Conservation (phyloP, 2,888 invertebrate genomes). For the Selenia dentaria region DNA sequence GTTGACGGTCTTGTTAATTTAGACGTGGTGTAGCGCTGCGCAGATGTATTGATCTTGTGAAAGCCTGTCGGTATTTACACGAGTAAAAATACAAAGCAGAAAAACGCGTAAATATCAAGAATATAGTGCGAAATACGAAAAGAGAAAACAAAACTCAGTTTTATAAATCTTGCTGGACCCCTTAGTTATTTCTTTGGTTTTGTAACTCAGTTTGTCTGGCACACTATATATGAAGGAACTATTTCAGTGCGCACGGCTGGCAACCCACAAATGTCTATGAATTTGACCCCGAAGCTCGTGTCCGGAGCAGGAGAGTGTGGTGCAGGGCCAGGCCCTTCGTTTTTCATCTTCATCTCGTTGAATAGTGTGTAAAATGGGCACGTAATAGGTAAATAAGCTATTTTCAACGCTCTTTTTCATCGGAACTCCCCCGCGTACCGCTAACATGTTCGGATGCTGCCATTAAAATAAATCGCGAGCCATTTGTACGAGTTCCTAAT, state of each 20-base stretch:
- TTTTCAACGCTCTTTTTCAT: slow-evolving; percentile 37
- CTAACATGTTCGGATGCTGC: slow-evolving; percentile 37
- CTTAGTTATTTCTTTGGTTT: slow-evolving; percentile 6
- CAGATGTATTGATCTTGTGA: slow-evolving; percentile 76
- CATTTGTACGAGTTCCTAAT: slow-evolving; percentile 60
- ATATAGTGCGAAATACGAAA: slow-evolving; percentile 1
- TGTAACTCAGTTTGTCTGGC: slow-evolving; percentile 12
- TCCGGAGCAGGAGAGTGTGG: slow-evolving; percentile 79
- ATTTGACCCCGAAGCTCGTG: slow-evolving; percentile 85
- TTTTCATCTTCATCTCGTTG: slow-evolving; percentile 75
- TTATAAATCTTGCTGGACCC: slow-evolving; percentile 14
- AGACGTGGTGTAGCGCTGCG: slow-evolving; percentile 74
- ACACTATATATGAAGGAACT: slow-evolving; percentile 9
- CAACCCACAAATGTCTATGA: slow-evolving; percentile 81
- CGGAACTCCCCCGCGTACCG: slow-evolving; percentile 25
- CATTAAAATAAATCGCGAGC: slow-evolving; percentile 66
- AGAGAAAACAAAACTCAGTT: neutral
- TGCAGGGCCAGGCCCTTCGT: slow-evolving; percentile 81
- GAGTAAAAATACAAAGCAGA: slow-evolving; percentile 49
- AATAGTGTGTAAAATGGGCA: slow-evolving; percentile 82
- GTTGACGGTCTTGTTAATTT: slow-evolving; percentile 41
- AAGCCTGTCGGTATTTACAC: slow-evolving; percentile 61
- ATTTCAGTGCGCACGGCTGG: slow-evolving; percentile 43
- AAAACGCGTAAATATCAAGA: slow-evolving; percentile 29
- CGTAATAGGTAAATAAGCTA: slow-evolving; percentile 80